phyloP scores from a whole-genome alignment of 2,113 vertebrate species.

The Pseudonaja textilis region DNA sequence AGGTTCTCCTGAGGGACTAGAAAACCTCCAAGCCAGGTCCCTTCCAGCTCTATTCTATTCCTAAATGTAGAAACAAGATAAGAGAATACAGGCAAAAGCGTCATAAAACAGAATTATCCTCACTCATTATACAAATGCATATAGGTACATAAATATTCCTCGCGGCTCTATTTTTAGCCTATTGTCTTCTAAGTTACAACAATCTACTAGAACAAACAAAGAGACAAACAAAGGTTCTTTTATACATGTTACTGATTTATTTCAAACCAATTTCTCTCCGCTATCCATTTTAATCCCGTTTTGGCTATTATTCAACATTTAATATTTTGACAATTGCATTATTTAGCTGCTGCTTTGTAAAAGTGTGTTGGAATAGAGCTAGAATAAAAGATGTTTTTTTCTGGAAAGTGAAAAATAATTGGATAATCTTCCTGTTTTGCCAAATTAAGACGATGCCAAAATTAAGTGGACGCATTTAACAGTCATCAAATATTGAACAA shows the following conservation, averaged over 20 bases:
- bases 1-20: no score
- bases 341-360: constrained; percentile 51
- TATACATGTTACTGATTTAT: not conserved
- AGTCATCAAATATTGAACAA: constrained; percentile 34
- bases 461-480: constrained; percentile 12
- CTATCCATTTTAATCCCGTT: constrained; percentile 51
- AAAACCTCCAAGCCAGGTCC: no score
- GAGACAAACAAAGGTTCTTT: not conserved
- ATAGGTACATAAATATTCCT: not conserved
- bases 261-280: not conserved
- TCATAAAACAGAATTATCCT: no score
- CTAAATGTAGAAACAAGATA: not conserved
- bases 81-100: not conserved
- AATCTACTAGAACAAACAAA: not conserved
- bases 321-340: constrained; percentile 58
- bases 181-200: not conserved
- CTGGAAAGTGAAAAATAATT: not conserved
- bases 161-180: not conserved
- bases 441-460: not conserved
- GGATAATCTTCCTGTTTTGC: not conserved
- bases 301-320: constrained; percentile 65
- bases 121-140: not conserved
- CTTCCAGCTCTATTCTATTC: no score
- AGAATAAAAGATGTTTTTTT: constrained; percentile 43
- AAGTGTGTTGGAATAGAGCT: constrained; percentile 42